Evolutionary conservation across 2,888 invertebrate species (phyloP).

Genomic region (Ophioninae sp.): DNA sequence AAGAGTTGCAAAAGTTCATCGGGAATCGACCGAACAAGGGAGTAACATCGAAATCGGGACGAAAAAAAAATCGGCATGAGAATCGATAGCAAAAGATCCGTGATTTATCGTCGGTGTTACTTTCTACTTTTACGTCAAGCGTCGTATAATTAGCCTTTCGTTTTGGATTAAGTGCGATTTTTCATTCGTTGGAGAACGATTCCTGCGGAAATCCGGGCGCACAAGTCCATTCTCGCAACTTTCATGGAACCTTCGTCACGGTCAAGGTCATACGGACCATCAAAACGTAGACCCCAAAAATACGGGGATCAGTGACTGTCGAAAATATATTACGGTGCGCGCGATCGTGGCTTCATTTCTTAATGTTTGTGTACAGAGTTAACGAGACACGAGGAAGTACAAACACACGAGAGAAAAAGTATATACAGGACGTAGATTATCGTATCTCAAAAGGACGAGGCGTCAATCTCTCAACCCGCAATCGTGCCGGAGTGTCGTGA

Average conservation of each 20-base stretch:
- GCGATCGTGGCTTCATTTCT: background rate
- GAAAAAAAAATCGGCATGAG: background rate
- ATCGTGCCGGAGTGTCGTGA: constrained; percentile 15
- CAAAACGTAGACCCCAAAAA: background rate
- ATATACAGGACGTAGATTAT: constrained; percentile 36
- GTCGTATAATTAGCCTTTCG: background rate
- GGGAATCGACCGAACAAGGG: background rate
- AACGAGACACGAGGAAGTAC: background rate
- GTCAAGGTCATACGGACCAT: background rate
- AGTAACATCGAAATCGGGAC: constrained; percentile 25
- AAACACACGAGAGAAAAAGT: background rate
- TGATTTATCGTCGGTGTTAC: constrained; percentile 5
- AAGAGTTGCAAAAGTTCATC: background rate
- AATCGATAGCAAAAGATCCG: constrained; percentile 6
- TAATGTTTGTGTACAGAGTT: constrained; percentile 45
- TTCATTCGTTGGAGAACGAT: no score
- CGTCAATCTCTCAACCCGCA: constrained; percentile 30
- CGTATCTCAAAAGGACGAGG: constrained; percentile 34
- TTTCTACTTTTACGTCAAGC: constrained; percentile 10
- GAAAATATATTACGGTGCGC: constrained; percentile 9
- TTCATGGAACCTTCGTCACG: background rate
- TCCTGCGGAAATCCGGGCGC: background rate
- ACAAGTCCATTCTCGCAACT: background rate
- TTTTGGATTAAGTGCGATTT: background rate
- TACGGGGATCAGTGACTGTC: constrained; percentile 11